These are phyloP conservation scores for Eristalis tenax DNA, from an alignment of 2,888 invertebrate species.

Conservation along the genomic window DNA sequence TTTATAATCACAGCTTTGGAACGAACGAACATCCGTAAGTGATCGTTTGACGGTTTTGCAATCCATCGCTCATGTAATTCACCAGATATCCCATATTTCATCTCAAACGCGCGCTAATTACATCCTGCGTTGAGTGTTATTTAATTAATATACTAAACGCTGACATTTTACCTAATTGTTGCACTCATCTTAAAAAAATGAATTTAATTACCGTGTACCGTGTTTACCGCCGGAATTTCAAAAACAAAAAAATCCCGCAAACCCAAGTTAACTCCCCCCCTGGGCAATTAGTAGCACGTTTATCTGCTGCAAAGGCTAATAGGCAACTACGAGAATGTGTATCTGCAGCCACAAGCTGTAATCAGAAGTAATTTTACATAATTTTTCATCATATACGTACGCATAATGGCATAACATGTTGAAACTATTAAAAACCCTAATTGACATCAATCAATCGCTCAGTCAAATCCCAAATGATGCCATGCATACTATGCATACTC, in stretches of 20 bases:
- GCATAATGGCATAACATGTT: slow-evolving; percentile 53
- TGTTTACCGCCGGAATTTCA: slow-evolving; percentile 28
- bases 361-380: slow-evolving; percentile 55
- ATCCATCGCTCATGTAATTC: slow-evolving; percentile 3
- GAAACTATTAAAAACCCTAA: slow-evolving; percentile 61
- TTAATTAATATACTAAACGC: slow-evolving; percentile 52
- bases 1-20: background rate
- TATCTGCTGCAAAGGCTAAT: background rate
- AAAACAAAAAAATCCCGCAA: slow-evolving; percentile 1
- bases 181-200: slow-evolving; percentile 34
- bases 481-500: background rate
- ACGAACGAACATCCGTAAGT: background rate
- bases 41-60: slow-evolving; percentile 3
- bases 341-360: slow-evolving; percentile 35
- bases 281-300: slow-evolving; percentile 31
- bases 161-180: slow-evolving; percentile 40
- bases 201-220: slow-evolving; percentile 53
- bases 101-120: slow-evolving; percentile 23
- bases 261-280: slow-evolving; percentile 11
- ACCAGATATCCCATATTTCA: slow-evolving; percentile 14
- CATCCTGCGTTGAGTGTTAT: slow-evolving; percentile 40
- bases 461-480: slow-evolving; percentile 16
- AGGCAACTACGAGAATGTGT: slow-evolving; percentile 9
- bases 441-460: slow-evolving; percentile 66
- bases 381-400: slow-evolving; percentile 59